A percentile compares a stretch with the other conserved stretches of the same genome.
Conservation (phyloP, 2,113 vertebrate genomes). For the Semnornis frantzii region DNA sequence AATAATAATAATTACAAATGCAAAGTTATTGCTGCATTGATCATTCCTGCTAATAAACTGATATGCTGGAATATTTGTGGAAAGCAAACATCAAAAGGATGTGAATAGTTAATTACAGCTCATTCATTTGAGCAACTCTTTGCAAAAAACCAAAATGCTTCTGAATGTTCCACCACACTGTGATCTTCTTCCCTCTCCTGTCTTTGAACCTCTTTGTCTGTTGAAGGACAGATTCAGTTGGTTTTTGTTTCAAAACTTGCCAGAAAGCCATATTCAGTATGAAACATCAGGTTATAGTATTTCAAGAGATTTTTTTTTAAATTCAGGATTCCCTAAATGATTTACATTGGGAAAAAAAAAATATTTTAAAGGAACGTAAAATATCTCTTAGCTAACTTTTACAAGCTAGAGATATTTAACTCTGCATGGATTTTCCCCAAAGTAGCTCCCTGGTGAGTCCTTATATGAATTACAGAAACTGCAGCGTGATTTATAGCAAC, state of each 20-base stretch:
- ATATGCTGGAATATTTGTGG: slow-evolving; percentile 53
- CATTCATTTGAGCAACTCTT: slow-evolving; percentile 47
- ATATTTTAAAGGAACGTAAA: not conserved
- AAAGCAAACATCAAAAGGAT: slow-evolving; percentile 50
- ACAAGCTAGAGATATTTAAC: not conserved
- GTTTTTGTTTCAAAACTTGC: not conserved
- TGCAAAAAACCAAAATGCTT: slow-evolving; percentile 43
- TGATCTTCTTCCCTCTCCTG: not conserved
- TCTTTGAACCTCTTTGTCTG: not conserved
- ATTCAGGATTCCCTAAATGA: not conserved
- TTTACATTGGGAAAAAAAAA: not conserved
- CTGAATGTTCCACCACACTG: slow-evolving; percentile 15
- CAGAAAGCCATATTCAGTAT: not conserved
- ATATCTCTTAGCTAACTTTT: not conserved
- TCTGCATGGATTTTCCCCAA: not conserved
- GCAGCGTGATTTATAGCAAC: not conserved
- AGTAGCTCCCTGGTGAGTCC: not conserved
- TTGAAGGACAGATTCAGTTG: not conserved
- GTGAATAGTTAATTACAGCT: slow-evolving; percentile 69
- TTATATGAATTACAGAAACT: not conserved
- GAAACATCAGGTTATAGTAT: not conserved
- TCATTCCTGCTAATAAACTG: slow-evolving; percentile 53
- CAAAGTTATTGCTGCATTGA: slow-evolving; percentile 32
- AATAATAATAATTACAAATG: slow-evolving; percentile 62
- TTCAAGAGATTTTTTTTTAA: not conserved